These are phyloP conservation scores for Phocoena sinus DNA, from an alignment of 2,113 vertebrate species.

Conservation along the genomic window DNA sequence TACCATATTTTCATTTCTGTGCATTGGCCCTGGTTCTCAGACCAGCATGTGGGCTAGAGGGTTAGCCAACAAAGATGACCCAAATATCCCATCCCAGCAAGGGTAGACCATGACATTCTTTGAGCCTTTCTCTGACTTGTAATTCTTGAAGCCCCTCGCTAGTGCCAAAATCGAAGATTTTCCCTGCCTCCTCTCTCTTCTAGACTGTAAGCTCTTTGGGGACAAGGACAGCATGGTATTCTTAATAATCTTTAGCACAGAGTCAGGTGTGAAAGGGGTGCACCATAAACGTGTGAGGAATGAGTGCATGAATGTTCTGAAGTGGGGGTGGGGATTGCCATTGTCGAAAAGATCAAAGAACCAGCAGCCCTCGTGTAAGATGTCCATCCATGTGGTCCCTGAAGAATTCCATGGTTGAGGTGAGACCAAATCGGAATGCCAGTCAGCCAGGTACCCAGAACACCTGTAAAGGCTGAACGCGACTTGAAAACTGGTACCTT, in stretches of 20 bases:
- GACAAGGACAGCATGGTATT: background rate
- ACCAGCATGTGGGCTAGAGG: background rate
- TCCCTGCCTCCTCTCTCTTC: background rate
- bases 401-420: background rate
- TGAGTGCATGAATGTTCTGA: background rate
- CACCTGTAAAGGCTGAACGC: background rate
- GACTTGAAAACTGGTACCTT: background rate
- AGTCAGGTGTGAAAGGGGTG: background rate
- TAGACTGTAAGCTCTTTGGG: background rate
- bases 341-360: background rate
- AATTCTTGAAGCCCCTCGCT: background rate
- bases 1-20: background rate
- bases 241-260: background rate
- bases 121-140: background rate
- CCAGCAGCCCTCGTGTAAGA: background rate
- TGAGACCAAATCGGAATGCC: background rate
- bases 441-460: background rate
- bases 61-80: background rate
- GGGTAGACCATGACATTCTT: background rate
- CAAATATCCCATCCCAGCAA: background rate
- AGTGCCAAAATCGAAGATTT: background rate
- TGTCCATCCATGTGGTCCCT: background rate
- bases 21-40: background rate
- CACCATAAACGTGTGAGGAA: background rate
- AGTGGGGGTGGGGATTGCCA: fast-evolving